These are phyloP conservation scores for Lithophane leautieri DNA, from an alignment of 2,888 invertebrate species.

Conservation along the genomic window DNA sequence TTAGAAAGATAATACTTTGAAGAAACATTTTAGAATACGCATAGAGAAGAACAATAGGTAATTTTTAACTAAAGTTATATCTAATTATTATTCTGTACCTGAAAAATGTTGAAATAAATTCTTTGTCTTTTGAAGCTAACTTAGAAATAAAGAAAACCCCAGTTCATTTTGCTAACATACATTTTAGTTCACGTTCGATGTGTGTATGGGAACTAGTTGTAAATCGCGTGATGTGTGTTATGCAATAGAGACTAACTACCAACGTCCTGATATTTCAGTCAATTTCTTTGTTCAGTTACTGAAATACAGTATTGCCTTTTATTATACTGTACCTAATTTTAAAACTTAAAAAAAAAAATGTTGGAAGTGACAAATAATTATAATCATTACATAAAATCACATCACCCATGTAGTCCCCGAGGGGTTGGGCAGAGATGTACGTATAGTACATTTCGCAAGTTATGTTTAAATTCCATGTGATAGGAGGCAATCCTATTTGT, in stretches of 20 bases:
- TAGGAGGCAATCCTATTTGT: too few species aligned
- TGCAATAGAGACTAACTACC: slow-evolving; percentile 39
- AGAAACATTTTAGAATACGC: neutral
- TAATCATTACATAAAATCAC: neutral
- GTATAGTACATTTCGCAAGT: too few species aligned
- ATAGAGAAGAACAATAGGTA: neutral
- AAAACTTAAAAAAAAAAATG: too few species aligned
- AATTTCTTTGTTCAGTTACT: slow-evolving; percentile 32
- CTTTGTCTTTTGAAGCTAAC: neutral
- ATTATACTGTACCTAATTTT: slow-evolving; percentile 5
- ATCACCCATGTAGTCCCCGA: too few species aligned
- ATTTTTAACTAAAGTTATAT: neutral
- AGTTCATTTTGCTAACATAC: slow-evolving; percentile 26
- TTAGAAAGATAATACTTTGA: neutral
- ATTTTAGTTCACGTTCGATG: slow-evolving; percentile 32
- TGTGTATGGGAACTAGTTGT: neutral
- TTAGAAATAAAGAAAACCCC: slow-evolving; percentile 4
- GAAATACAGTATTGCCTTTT: slow-evolving; percentile 13
- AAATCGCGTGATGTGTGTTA: slow-evolving; percentile 51
- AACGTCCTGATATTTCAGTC: slow-evolving; percentile 47
- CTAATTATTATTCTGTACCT: neutral
- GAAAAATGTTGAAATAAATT: neutral
- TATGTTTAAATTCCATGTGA: too few species aligned
- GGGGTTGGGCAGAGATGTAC: neutral
- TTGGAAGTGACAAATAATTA: neutral